Percentiles rank a stretch among this genome's conserved stretches.
phyloP scores from a whole-genome alignment of 2,888 invertebrate species.

The Biston betularia region DNA sequence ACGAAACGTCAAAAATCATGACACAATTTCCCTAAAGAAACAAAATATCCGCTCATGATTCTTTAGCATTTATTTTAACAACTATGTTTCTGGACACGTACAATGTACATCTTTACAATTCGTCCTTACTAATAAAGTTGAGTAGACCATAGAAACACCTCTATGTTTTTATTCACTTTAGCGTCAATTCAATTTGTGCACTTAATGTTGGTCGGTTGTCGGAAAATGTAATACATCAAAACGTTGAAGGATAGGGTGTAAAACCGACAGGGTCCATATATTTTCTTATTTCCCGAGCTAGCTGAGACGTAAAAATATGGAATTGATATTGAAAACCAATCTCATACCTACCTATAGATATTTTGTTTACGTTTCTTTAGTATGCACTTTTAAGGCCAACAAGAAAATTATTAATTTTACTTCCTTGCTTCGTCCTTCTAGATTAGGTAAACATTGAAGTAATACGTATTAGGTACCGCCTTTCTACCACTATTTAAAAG shows the following conservation, averaged over 20 bases:
- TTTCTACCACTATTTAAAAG: no score
- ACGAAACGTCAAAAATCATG: no score
- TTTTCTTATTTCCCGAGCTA: slow-evolving; percentile 34
- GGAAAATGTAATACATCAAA: slow-evolving; percentile 37
- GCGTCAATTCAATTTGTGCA: slow-evolving; percentile 23
- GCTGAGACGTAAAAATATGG: slow-evolving; percentile 17
- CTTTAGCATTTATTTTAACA: no score
- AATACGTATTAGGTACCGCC: no score
- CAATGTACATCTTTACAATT: background rate
- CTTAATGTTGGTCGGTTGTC: slow-evolving; percentile 32
- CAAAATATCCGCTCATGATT: no score
- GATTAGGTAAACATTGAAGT: no score
- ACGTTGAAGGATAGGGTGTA: slow-evolving; percentile 22
- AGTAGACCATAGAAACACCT: slow-evolving; percentile 4
- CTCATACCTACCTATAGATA: slow-evolving; percentile 11
- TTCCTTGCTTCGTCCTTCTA: no score
- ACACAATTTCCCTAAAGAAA: no score
- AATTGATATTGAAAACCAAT: slow-evolving; percentile 24
- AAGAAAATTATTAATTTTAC: background rate
- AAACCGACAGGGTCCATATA: slow-evolving; percentile 33
- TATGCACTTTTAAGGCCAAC: background rate
- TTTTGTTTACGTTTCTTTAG: slow-evolving; percentile 4
- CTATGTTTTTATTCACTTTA: slow-evolving; percentile 14
- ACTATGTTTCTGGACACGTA: no score
- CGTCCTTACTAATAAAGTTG: background rate